Percentiles rank a stretch among this genome's conserved stretches.
phyloP scores from a whole-genome alignment of 2,797 vertebrate genomes.

The Liparis tanakae region DNA sequence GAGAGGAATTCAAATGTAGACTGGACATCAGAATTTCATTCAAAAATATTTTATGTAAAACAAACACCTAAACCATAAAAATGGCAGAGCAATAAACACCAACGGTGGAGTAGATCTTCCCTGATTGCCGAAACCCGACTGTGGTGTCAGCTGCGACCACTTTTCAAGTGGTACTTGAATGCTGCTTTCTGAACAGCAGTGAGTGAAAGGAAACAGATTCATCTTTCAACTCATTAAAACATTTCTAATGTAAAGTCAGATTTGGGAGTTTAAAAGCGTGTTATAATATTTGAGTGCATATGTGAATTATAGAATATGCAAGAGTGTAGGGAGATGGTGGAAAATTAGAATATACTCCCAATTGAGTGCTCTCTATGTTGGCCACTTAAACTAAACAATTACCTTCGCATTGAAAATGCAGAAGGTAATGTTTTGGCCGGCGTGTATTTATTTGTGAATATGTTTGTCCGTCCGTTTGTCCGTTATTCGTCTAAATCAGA shows the following conservation, averaged over 20 bases:
- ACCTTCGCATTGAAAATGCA: too few species aligned
- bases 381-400: not conserved
- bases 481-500: too few species aligned
- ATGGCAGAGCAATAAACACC: not conserved
- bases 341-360: not conserved
- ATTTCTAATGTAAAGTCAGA: not conserved
- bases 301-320: not conserved
- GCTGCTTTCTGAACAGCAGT: not conserved
- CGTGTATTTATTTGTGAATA: too few species aligned
- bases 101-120: too few species aligned
- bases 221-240: not conserved
- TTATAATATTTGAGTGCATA: not conserved
- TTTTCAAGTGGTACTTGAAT: not conserved
- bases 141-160: not conserved
- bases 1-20: conserved; percentile 1
- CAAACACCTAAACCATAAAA: not conserved
- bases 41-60: not conserved
- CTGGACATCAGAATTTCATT: not conserved
- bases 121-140: not conserved
- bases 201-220: not conserved
- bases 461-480: too few species aligned
- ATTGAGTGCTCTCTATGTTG: not conserved
- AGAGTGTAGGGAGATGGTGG: not conserved
- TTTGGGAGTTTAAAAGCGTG: not conserved
- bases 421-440: too few species aligned